phyloP scores from a whole-genome alignment of 2,797 vertebrate genomes.

The Hozukius guyotensis region DNA sequence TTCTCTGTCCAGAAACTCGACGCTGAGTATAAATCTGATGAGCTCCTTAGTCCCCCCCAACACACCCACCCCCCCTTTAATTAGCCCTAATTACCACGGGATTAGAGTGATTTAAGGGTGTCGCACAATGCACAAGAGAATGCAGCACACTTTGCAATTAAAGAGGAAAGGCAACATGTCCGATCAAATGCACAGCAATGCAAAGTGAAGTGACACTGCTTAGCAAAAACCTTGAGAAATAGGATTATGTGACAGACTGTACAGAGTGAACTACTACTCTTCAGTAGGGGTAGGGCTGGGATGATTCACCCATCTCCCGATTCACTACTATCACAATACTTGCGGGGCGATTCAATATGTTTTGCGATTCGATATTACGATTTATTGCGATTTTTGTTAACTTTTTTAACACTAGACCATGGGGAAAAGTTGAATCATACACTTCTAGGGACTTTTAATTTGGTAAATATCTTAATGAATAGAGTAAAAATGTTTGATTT shows the following conservation, averaged over 20 bases:
- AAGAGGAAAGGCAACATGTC: slow-evolving; percentile 34
- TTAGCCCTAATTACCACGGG: slow-evolving; percentile 67
- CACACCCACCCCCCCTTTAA: slow-evolving; percentile 51
- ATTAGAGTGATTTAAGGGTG: slow-evolving; percentile 70
- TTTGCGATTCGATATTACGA: no score
- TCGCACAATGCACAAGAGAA: slow-evolving; percentile 51
- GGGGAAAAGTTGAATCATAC: no score
- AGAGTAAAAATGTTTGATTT: no score
- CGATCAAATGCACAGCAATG: slow-evolving; percentile 6
- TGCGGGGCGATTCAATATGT: no score
- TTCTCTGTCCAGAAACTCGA: slow-evolving; percentile 60
- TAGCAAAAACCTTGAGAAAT: neutral
- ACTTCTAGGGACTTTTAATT: no score
- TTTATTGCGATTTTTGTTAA: no score
- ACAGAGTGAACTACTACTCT: neutral
- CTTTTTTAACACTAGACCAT: no score
- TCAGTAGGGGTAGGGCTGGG: fast-evolving
- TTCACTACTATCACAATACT: no score
- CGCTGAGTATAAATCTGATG: slow-evolving; percentile 61
- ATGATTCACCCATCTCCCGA: no score
- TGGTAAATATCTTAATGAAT: no score
- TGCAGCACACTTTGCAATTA: slow-evolving; percentile 33
- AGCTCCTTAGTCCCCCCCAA: slow-evolving; percentile 53
- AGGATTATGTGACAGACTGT: slow-evolving; percentile 26
- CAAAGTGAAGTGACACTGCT: slow-evolving; percentile 31